phyloP scores from a whole-genome alignment of 1,140 invertebrate genomes.

The Portunus trituberculatus region DNA sequence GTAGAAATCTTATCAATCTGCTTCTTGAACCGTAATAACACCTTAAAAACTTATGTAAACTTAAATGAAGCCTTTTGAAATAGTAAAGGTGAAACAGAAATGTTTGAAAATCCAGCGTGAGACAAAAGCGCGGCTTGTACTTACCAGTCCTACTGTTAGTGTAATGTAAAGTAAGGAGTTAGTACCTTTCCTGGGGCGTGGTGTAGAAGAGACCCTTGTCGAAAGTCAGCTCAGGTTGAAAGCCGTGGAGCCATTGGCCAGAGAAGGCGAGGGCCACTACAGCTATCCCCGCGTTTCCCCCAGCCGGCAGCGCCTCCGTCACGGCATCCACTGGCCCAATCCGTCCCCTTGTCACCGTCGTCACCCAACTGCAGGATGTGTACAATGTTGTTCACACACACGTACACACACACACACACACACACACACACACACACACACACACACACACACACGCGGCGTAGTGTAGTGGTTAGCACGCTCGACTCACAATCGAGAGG shows the following conservation, averaged over 20 bases:
- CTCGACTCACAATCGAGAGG: too few relatives aligned
- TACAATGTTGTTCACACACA: background rate
- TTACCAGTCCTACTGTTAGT: background rate
- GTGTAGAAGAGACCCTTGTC: constrained; percentile 79
- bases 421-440: too few relatives aligned
- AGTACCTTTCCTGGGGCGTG: constrained; percentile 77
- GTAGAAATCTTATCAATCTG: too few relatives aligned
- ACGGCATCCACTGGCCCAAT: constrained; percentile 23
- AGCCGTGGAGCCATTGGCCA: constrained; percentile 79
- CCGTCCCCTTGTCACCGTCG: background rate
- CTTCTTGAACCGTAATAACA: too few relatives aligned
- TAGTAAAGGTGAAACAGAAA: background rate
- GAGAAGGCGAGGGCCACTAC: constrained; percentile 49
- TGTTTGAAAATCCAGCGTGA: background rate
- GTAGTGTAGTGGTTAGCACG: too few relatives aligned
- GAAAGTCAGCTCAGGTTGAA: constrained; percentile 79
- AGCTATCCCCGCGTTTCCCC: constrained; percentile 7
- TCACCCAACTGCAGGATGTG: constrained; percentile 46
- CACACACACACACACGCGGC: too few relatives aligned
- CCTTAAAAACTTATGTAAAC: too few relatives aligned
- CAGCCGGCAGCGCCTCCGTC: background rate
- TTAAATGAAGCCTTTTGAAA: too few relatives aligned
- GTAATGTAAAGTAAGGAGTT: constrained; percentile 33
- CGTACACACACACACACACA: background rate
- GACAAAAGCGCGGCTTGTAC: too few relatives aligned